These are phyloP conservation scores for Scleropages formosus DNA, from an alignment of 2,797 vertebrate genomes.

Conservation along the genomic window DNA sequence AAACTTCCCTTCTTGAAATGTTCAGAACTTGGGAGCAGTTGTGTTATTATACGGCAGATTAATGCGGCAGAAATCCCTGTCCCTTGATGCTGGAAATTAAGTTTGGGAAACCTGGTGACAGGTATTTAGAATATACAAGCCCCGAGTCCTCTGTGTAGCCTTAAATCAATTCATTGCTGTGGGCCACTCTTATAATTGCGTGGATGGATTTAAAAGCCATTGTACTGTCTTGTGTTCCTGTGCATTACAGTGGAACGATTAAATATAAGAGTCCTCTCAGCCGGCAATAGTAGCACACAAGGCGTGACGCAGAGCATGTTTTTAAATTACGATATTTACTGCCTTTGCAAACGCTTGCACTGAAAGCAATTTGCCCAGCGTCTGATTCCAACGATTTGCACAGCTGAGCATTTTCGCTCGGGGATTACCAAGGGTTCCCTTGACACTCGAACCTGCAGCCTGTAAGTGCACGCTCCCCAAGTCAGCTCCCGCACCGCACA, in stretches of 20 bases:
- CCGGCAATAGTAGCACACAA: slow-evolving; percentile 19
- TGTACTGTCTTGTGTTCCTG: background rate
- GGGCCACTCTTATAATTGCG: background rate
- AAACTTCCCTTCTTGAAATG: too few relatives aligned
- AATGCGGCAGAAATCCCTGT: too few relatives aligned
- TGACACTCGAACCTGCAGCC: background rate
- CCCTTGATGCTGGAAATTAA: too few relatives aligned
- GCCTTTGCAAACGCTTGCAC: background rate
- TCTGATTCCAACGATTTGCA: slow-evolving; percentile 5
- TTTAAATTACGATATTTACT: background rate
- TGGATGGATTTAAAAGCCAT: background rate
- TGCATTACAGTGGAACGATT: background rate
- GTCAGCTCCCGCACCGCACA: too few relatives aligned
- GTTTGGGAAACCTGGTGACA: too few relatives aligned
- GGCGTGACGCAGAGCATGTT: background rate
- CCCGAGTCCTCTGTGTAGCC: background rate
- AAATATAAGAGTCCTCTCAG: background rate
- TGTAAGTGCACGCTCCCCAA: too few relatives aligned
- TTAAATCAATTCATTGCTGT: background rate
- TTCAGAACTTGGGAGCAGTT: too few relatives aligned
- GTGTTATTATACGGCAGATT: too few relatives aligned
- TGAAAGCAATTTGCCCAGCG: too few relatives aligned
- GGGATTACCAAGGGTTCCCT: too few relatives aligned
- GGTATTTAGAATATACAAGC: background rate
- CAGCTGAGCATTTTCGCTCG: too few relatives aligned